Conservation (phyloP, 2,888 invertebrate species). For the Thysanoteuthis rhombus region DNA sequence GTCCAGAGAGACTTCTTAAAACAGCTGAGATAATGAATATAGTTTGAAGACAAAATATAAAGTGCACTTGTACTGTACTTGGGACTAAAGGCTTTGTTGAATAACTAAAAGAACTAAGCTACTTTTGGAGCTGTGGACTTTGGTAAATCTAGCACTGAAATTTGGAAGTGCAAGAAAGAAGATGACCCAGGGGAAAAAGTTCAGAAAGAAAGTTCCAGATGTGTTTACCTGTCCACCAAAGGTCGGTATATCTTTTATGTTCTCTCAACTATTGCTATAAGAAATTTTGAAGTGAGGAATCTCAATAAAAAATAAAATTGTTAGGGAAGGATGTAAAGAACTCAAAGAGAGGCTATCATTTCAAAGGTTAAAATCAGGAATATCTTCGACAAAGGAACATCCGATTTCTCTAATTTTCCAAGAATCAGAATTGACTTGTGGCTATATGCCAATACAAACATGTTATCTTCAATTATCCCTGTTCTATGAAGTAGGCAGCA, state of each 20-base stretch:
- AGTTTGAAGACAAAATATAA: background rate
- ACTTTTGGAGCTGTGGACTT: background rate
- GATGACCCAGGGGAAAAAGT: background rate
- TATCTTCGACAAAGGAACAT: background rate
- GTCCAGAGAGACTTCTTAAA: background rate
- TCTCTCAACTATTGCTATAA: background rate
- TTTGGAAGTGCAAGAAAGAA: background rate
- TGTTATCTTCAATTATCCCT: background rate
- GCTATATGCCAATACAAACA: background rate
- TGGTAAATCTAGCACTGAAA: background rate
- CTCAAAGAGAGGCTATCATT: background rate
- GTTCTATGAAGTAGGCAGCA: background rate
- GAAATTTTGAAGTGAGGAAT: background rate
- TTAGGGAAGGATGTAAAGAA: background rate
- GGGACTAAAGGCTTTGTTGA: background rate
- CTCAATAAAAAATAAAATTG: background rate
- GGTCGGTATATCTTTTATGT: background rate
- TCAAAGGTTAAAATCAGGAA: background rate
- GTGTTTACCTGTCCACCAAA: background rate
- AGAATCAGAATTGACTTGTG: background rate
- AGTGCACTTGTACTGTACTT: background rate
- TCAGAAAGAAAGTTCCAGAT: background rate
- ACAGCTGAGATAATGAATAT: background rate
- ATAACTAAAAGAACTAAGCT: background rate
- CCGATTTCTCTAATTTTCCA: background rate